Percentiles rank a stretch among this genome's conserved stretches.
Evolutionary conservation across 2,888 invertebrate genomes (phyloP).

Genomic region (Pseudococcus viburni): DNA sequence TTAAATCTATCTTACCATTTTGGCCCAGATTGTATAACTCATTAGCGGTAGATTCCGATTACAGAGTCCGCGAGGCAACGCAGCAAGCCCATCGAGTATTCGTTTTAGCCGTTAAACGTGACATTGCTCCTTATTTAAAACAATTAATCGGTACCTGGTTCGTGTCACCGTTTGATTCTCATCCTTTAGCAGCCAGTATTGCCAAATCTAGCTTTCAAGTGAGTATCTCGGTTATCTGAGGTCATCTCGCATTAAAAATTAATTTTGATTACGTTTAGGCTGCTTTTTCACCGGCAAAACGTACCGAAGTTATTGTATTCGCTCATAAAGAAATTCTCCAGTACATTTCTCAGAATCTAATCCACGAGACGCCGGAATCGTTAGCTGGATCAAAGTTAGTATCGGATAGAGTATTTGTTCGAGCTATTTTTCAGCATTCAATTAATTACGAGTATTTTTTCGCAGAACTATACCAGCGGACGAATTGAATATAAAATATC

Average conservation of each 20-base stretch:
- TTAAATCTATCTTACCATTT: conserved; percentile 81
- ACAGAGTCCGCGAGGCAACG: conserved; percentile 85
- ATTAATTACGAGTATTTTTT: background rate
- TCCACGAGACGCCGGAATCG: conserved; percentile 75
- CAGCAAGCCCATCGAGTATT: conserved; percentile 82
- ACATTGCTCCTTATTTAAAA: conserved; percentile 84
- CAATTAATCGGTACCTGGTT: conserved; percentile 88
- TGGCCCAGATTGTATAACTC: conserved; percentile 88
- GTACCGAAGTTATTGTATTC: conserved; percentile 84
- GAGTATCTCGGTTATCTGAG: background rate
- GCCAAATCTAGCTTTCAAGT: conserved; percentile 80
- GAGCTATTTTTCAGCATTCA: conserved; percentile 42
- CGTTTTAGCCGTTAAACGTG: conserved; percentile 78
- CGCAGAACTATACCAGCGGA: conserved; percentile 44
- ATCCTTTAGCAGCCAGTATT: conserved; percentile 85
- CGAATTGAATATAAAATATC: conserved; percentile 81
- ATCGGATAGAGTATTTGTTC: conserved; percentile 9
- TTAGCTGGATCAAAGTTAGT: conserved; percentile 74
- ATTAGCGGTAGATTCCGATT: conserved; percentile 84
- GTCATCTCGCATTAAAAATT: background rate
- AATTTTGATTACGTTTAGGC: conserved; percentile 73
- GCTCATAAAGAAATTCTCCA: conserved; percentile 86
- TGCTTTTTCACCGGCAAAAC: conserved; percentile 85
- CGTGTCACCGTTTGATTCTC: conserved; percentile 86
- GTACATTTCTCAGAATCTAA: conserved; percentile 81